phyloP scores from a whole-genome alignment of 2,797 vertebrate genomes.

The Carapus acus region DNA sequence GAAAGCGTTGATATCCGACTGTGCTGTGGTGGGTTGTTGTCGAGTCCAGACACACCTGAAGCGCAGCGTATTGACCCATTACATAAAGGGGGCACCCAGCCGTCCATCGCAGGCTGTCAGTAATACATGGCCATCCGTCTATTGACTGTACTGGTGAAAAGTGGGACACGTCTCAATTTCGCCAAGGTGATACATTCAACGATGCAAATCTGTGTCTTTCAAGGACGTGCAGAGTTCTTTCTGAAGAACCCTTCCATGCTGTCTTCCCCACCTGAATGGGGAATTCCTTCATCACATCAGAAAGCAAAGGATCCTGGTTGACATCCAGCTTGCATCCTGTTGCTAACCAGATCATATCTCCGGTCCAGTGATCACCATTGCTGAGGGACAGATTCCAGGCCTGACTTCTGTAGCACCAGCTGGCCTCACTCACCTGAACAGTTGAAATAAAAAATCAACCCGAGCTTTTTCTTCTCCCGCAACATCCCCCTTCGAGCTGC shows the following conservation, averaged over 20 bases:
- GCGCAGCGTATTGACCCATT: conserved; percentile 76
- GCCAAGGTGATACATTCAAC: too few relatives aligned
- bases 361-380: conserved; percentile 61
- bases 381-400: conserved; percentile 65
- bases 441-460: too few relatives aligned
- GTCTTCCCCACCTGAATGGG: conserved; percentile 71
- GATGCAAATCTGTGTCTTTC: too few relatives aligned
- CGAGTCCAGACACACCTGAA: conserved; percentile 58
- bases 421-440: conserved; percentile 66
- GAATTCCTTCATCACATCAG: conserved; percentile 66
- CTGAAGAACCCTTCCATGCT: too few relatives aligned
- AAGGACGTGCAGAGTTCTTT: too few relatives aligned
- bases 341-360: conserved; percentile 75
- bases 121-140: conserved; percentile 73
- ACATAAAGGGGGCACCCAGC: conserved; percentile 72
- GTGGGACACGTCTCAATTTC: neutral
- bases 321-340: conserved; percentile 76
- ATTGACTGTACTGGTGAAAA: conserved; percentile 60
- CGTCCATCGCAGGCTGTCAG: conserved; percentile 68
- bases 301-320: conserved; percentile 69
- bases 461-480: too few relatives aligned
- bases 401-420: conserved; percentile 73
- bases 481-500: too few relatives aligned
- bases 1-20: too few relatives aligned
- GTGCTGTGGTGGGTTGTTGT: neutral